Evolutionary conservation across 2,113 vertebrate species (phyloP).

Genomic region (Poicephalus meyeri): DNA sequence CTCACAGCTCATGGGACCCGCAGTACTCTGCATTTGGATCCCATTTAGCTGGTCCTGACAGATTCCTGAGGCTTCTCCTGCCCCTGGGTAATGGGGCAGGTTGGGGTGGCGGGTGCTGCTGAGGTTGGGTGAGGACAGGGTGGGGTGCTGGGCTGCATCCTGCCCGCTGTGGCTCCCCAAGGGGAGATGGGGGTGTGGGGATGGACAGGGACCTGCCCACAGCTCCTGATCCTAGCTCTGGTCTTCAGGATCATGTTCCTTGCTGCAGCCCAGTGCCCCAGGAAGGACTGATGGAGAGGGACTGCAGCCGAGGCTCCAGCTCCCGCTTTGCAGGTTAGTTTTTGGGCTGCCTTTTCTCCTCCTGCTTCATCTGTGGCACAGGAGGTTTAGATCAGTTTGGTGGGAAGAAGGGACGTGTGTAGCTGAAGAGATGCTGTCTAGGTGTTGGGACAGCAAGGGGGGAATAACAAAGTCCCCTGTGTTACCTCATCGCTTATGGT

Average conservation of each 20-base stretch:
- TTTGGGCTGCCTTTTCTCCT: not conserved
- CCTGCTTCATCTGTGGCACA: rapidly evolving
- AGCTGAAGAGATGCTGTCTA: not conserved
- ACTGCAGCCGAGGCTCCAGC: not conserved
- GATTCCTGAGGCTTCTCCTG: not conserved
- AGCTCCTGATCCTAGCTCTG: not conserved
- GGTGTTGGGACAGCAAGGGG: not conserved
- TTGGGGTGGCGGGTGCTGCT: not conserved
- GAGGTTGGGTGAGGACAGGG: not conserved
- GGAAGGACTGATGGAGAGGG: slow-evolving; percentile 3
- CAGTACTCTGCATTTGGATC: not conserved
- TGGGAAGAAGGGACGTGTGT: not conserved
- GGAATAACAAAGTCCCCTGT: too few relatives aligned
- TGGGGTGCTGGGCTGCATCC: not conserved
- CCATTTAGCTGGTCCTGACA: not conserved
- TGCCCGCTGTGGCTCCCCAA: rapidly evolving
- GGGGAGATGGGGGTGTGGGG: not conserved
- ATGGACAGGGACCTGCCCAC: not conserved
- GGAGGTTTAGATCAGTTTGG: not conserved
- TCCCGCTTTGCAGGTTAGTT: not conserved
- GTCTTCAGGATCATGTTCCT: not conserved
- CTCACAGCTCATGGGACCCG: rapidly evolving
- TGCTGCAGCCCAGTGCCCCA: not conserved
- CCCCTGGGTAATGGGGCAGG: not conserved
- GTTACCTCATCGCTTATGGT: rapidly evolving